Conservation (phyloP, 2,888 invertebrate genomes). For the Torymus tubicola region DNA sequence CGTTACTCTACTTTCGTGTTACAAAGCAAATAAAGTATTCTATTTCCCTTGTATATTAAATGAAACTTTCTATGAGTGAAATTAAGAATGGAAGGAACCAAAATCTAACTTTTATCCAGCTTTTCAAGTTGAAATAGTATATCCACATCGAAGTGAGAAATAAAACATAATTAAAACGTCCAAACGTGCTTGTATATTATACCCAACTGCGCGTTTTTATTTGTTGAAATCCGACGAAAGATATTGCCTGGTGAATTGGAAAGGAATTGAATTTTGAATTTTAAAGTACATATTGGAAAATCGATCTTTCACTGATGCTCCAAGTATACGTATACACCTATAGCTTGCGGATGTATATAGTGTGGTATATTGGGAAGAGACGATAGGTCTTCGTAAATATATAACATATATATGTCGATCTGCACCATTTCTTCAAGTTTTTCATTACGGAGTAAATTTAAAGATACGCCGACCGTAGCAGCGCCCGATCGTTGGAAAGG, state of each 20-base stretch:
- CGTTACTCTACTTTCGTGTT: too few species aligned
- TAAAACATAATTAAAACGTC: too few species aligned
- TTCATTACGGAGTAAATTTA: slow-evolving; percentile 31
- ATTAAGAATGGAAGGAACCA: too few species aligned
- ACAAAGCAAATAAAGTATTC: too few species aligned
- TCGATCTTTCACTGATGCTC: slow-evolving; percentile 7
- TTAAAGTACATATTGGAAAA: slow-evolving; percentile 26
- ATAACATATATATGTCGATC: background rate
- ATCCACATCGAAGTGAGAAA: too few species aligned
- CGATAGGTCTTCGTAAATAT: background rate
- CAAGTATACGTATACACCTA: background rate
- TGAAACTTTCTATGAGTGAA: too few species aligned
- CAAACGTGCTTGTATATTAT: too few species aligned
- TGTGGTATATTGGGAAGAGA: background rate
- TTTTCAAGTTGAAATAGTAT: too few species aligned
- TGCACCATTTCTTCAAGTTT: slow-evolving; percentile 25
- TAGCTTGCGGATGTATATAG: background rate
- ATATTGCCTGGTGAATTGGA: slow-evolving; percentile 11
- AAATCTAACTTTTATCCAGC: too few species aligned
- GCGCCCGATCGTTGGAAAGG: slow-evolving; percentile 16
- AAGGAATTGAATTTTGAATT: slow-evolving; percentile 15
- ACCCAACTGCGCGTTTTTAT: too few species aligned
- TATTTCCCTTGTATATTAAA: too few species aligned
- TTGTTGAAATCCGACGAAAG: background rate
- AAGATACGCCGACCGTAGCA: slow-evolving; percentile 4